Conservation (phyloP, 2,888 invertebrate species). For the Nomada ferruginata region DNA sequence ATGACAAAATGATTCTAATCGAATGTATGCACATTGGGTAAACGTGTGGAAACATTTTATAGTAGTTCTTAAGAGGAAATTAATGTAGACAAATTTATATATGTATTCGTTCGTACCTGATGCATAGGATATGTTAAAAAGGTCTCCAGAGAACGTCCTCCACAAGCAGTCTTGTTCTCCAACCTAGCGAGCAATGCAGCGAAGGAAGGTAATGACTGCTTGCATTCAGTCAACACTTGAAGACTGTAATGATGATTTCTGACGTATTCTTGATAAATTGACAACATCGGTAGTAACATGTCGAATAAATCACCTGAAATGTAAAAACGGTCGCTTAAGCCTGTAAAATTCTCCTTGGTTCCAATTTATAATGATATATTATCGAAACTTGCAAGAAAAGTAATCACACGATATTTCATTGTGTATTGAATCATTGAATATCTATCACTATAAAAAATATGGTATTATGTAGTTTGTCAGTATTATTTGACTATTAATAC, state of each 20-base stretch:
- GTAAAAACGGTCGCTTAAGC: background rate
- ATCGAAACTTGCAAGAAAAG: too few species aligned
- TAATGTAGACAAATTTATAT: background rate
- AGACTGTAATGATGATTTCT: constrained; percentile 97
- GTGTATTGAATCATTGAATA: too few species aligned
- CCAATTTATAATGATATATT: too few species aligned
- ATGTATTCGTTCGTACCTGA: constrained; percentile 87
- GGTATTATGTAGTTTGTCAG: too few species aligned
- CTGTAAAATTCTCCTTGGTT: too few species aligned
- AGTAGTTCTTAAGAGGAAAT: background rate
- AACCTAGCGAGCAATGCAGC: constrained; percentile 91
- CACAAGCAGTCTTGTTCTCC: constrained; percentile 94
- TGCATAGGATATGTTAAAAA: constrained; percentile 98
- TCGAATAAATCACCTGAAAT: constrained; percentile 94
- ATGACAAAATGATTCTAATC: too few species aligned
- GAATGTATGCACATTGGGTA: background rate
- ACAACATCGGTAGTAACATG: constrained; percentile 97
- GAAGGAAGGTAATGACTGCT: constrained; percentile 91
- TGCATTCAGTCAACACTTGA: constrained; percentile 96
- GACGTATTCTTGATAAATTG: constrained; percentile 97
- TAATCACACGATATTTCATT: too few species aligned
- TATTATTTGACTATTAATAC: too few species aligned
- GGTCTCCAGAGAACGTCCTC: constrained; percentile 93
- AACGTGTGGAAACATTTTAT: background rate
- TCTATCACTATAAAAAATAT: too few species aligned